Base-by-base conservation (phyloP, 2,113 vertebrate species). In the Rynchops niger region DNA sequence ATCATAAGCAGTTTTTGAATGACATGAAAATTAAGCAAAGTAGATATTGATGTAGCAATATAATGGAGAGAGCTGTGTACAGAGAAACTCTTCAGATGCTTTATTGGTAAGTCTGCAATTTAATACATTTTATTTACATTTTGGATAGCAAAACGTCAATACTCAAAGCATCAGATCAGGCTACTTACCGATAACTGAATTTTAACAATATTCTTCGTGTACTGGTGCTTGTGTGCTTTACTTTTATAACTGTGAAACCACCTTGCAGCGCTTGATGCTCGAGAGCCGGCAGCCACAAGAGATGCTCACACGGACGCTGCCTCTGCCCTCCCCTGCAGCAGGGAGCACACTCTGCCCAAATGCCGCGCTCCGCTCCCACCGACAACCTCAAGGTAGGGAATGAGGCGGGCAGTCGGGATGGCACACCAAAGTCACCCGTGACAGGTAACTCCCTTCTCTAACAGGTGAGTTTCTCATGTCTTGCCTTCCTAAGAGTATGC, bases 361-460 rank as follows among this genome's bases (percentile, higher is more conserved):
- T 5, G 5, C 43, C 4, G 0, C 0, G 1, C 65, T 11, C 74
- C 0, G 2, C 50, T 66, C 32, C 0, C 4, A 16, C 36, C 1
- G 0, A 19, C n/a, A 20, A 10, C 6, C 1, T 19, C 47, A 15
- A 38, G 40, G n/a, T 26, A 22, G 38, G 30, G 66, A 45, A 16
- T 4, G 10, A 11, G 42, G 40, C 2, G 0, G 10, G 1, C 22
- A 1, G 27, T 5, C 8, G 1, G 2, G 30, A 7, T 3, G 29
- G 65, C 59, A 27, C 72, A 32, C 52, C 6, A 0, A 34, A 20
- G 30, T 8, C 38, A 73, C 53, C 32, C 3, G 0, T 5, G 42
- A 32, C 40, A 56, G 42, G n/a, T 20, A 55, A 42, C 38, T 9
- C 17, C 63, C 40, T 52, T 19, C 26, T 66, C 55, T 6, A 34